These are phyloP conservation scores for Morone chrysops DNA, from an alignment of 2,113 vertebrate genomes.

Conservation along the genomic window DNA sequence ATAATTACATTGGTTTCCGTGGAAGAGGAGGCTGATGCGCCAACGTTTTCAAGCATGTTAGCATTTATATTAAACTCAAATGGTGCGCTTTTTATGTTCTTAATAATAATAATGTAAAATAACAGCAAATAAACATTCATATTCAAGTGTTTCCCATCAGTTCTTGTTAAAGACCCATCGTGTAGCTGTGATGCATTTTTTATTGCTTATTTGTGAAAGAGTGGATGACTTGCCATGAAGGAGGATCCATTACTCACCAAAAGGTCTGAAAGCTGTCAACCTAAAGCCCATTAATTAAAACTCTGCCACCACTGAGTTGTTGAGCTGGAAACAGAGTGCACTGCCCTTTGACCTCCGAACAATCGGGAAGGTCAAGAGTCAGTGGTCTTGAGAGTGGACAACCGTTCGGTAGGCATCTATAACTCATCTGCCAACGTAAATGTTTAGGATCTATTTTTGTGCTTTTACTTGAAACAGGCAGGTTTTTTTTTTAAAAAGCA, in stretches of 20 bases:
- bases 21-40: not conserved
- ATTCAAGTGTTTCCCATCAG: not conserved
- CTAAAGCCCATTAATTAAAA: constrained; percentile 62
- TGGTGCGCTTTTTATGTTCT: not conserved
- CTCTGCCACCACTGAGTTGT: constrained; percentile 58
- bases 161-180: constrained; percentile 1
- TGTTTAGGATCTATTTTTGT: not conserved
- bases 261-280: constrained; percentile 56
- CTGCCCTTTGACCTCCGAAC: constrained; percentile 73
- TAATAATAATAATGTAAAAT: not conserved
- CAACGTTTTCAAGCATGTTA: not conserved
- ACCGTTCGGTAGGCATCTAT: not conserved
- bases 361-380: constrained; percentile 79
- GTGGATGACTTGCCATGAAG: constrained; percentile 41
- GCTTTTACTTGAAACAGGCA: not conserved
- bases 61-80: not conserved
- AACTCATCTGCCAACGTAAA: not conserved
- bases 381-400: constrained; percentile 40
- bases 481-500: not conserved
- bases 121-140: not conserved
- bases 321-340: constrained; percentile 52
- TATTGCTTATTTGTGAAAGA: constrained; percentile 19
- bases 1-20: constrained; percentile 11
- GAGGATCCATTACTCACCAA: constrained; percentile 61
- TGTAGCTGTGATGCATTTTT: constrained; percentile 15